Conservation (phyloP, 2,113 vertebrate genomes). For the Cephalopterus ornatus region DNA sequence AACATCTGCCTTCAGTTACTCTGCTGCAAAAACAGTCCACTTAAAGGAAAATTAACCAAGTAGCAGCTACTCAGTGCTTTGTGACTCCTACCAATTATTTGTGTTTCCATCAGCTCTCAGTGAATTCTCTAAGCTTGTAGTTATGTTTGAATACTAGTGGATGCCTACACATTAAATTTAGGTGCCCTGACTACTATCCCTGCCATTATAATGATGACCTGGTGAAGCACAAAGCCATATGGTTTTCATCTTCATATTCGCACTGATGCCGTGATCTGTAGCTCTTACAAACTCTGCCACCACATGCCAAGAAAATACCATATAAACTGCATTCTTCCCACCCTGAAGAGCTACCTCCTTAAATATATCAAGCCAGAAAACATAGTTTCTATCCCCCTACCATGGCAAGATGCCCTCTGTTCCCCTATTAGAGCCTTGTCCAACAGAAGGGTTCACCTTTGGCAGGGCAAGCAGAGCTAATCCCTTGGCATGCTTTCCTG, state of each 20-base stretch:
- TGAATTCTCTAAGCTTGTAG: neutral
- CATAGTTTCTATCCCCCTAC: neutral
- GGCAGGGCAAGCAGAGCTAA: neutral
- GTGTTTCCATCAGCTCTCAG: neutral
- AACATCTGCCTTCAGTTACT: neutral
- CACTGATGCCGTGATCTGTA: accelerated
- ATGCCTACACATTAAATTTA: neutral
- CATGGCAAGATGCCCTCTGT: neutral
- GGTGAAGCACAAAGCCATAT: neutral
- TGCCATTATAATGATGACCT: neutral
- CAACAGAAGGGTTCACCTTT: neutral
- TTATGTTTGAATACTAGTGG: neutral
- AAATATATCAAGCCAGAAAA: neutral
- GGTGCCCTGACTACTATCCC: neutral
- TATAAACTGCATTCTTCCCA: neutral
- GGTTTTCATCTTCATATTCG: neutral
- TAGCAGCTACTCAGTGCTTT: neutral
- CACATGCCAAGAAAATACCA: neutral
- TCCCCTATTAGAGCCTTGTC: neutral
- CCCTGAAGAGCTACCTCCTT: neutral
- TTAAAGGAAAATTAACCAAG: neutral
- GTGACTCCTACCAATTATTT: neutral
- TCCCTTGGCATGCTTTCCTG: neutral
- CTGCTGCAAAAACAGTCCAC: neutral
- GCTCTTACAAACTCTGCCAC: neutral